phyloP scores from a whole-genome alignment of 2,113 vertebrate species.

The Indri indri region DNA sequence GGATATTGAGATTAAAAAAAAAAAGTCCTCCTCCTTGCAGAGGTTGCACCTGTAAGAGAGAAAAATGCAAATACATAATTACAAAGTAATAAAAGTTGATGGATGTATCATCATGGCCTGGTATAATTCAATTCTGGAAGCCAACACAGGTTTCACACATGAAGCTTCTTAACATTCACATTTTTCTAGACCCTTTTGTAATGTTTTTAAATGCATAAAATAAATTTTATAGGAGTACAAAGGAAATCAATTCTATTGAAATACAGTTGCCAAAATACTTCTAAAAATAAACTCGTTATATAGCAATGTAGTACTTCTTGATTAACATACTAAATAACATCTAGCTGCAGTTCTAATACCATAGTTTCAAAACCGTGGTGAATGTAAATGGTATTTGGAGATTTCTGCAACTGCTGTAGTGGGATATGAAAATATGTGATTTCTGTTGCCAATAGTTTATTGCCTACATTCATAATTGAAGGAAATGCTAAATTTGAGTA shows the following conservation, averaged over 20 bases:
- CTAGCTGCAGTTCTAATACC: not conserved
- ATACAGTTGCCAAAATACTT: not conserved
- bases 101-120: too few species aligned
- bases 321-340: not conserved
- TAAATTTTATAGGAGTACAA: not conserved
- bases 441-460: not conserved
- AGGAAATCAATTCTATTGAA: not conserved
- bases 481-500: constrained; percentile 36
- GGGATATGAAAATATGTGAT: not conserved
- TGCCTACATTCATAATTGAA: not conserved
- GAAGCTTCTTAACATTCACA: not conserved
- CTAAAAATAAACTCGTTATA: not conserved
- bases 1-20: not conserved
- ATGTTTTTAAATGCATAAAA: not conserved
- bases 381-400: not conserved
- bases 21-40: not conserved
- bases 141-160: not conserved
- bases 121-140: not conserved
- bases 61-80: not conserved
- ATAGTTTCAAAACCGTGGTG: not conserved
- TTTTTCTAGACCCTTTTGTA: not conserved
- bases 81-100: not conserved
- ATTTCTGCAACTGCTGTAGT: not conserved
- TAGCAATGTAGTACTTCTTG: not conserved
- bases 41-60: not conserved